Base-by-base conservation (phyloP, 2,113 vertebrate species). In the Genyomyrus donnyi region DNA sequence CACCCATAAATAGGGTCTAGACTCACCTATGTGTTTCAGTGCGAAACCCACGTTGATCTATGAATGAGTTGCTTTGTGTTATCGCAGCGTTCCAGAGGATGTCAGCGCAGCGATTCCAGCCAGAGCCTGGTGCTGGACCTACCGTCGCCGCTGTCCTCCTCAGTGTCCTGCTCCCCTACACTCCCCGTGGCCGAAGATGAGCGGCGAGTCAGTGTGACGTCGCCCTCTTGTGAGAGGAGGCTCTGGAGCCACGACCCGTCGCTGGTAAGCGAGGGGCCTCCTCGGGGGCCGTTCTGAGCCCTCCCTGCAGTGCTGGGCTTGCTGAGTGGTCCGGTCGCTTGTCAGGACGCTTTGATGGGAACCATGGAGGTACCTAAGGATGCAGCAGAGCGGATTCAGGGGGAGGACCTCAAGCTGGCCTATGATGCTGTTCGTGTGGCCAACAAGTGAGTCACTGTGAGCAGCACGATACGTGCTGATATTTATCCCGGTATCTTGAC, bases 371-470 rank as follows among this genome's bases (percentile, higher is more conserved):
- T 96, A 90, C 90, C 93, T 56, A 96, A 94, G 92, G 94, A 95
- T 15, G 91, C 94, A 17, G 92, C 91, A 0, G 92, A 0, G 91
- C 94, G 93, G 92, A 92, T 91, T 91, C 93, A 89, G 42, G 95
- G 90, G 9, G 96, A 96, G 31, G 97, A 97, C 91, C 91, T 97
- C 92, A 93, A 92, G 46, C 94, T 94, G 0, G 95, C 96, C 0
- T 97, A 96, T 0, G 94, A 96, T 3, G 95, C 95, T 0, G 93
- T 96, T 3, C 96, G 96, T 70, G 96, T 95, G 62, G 94, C 97
- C 92, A 96, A 96, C 90, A 97, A 94, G 97, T 97, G 91, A 94
- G 96, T 94, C 85, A 42, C 11, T 87, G n/a, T 5, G 15, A 10
- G 21, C 83, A 13, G 10, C 83, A 21, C 3, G 3, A 42, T 42